Base-by-base conservation (phyloP, 2,113 vertebrate species). In the Phrynosoma blainvillii region DNA sequence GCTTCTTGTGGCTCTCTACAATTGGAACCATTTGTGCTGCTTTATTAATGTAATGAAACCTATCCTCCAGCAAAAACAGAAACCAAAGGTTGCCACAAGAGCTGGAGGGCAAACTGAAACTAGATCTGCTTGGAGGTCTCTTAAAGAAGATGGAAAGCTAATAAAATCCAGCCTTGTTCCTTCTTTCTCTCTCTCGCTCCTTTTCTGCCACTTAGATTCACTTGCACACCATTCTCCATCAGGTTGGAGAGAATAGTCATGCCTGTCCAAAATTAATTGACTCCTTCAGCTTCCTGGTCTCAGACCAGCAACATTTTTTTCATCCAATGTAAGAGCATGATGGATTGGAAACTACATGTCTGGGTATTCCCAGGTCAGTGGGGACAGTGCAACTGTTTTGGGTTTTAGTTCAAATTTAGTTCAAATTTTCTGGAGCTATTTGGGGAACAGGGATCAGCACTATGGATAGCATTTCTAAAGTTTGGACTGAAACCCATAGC, bases 31-130 rank as follows among this genome's bases (percentile, higher is more conserved):
- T 90, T 95, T 94, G 95, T 93, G 95, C 85, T 82, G 93, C 92
- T 95, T 42, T 95, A 93, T 95, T 94, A 95, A 95, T 93, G 88
- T 92, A 94, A 95, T 95, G 95, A 95, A 96, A 95, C 91, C 93
- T 93, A 94, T 94, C 93, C 95, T 94, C 92, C 93, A 95, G 94
- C 92, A 92, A 93, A 95, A 96, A 93, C 92, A 93, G 93, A 91
- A 92, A 93, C 62, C 91, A 92, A 93, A 85, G 32, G 89, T 93
- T 95, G 92, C 94, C 94, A 93, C 71, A 75, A 76, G 85, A 92
- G 87, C 89, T 88, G 91, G 93, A 82, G 87, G 89, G 95, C 82
- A 94, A 93, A 88, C 92, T 96, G 95, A 94, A 96, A 96, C 87
- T 88, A 90, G 95, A 96, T 92, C 95, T 88, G 89, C 86, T 90